These are phyloP conservation scores for Loxodonta africana DNA, from an alignment of 2,113 vertebrate species.

Conservation along the genomic window DNA sequence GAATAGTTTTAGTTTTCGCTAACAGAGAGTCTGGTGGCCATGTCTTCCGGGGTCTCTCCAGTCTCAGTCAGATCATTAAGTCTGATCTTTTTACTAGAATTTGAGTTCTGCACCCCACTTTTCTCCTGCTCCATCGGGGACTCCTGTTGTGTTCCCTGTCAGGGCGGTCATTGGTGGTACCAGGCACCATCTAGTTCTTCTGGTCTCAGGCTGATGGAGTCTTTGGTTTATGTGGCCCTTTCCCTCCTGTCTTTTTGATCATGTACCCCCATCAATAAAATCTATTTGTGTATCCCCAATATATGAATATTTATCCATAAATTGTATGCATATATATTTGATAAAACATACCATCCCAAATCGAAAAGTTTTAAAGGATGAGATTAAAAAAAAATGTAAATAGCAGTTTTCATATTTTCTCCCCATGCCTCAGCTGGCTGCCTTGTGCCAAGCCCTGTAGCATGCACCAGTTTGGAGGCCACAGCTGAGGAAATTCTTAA, in stretches of 20 bases:
- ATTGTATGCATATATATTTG: neutral
- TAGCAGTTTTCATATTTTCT: neutral
- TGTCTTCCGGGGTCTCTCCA: no score
- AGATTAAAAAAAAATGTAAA: neutral
- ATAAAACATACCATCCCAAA: neutral
- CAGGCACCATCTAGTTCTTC: no score
- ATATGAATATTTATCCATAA: neutral
- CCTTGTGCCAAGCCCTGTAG: neutral
- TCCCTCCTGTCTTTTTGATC: neutral
- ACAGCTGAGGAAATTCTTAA: neutral
- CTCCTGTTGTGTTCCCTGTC: no score
- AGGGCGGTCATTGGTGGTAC: no score
- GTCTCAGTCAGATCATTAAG: no score
- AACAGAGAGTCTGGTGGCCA: no score
- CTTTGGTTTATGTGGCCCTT: no score
- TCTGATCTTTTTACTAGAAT: no score
- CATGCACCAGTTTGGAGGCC: conserved; percentile 3
- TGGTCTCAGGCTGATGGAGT: no score
- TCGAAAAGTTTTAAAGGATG: neutral
- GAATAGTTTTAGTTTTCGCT: no score
- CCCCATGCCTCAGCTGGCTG: neutral
- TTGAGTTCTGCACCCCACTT: no score
- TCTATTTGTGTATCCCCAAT: neutral
- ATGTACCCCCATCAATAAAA: neutral
- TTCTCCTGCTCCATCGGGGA: no score